Base-by-base conservation (phyloP, 2,113 vertebrate species). In the Scatophagus argus region DNA sequence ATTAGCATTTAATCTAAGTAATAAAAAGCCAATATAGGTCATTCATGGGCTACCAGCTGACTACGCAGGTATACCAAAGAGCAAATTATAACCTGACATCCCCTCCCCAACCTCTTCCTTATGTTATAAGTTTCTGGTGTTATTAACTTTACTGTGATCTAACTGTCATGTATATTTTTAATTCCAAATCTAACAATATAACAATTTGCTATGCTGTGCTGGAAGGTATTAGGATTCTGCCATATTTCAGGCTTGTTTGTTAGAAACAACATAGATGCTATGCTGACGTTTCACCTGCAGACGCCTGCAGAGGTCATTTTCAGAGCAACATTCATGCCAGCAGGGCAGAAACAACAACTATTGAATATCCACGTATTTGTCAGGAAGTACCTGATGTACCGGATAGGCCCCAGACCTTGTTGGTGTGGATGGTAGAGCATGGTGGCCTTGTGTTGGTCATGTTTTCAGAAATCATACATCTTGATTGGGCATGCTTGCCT, bases 301-400 rank as follows among this genome's bases (percentile, higher is more conserved):
- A 52, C 47, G 29, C 69, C 23, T 73, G 47, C 19, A 51, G 60
- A 74, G 75, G 46, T 82, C 27, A 72, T 61, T 65, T 76, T 38
- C 58, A 65, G 65, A 36, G 25, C 46, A 56, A 29, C 21, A 8
- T 21, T 74, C 14, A 6, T 17, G 10, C 36, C 43, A 39, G 41
- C 25, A 11, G 56, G 25, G 58, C 58, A 36, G 32, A 60, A 51
- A 58, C 49, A 56, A 71, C 47, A 77, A 27, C 46, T 65, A 23
- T 39, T 21, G 46, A 64, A 66, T n/a, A 19, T 12, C 34, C 23
- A 27, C 3, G 17, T 27, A 11, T 36, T 47, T 10, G 12, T 11
- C 41, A 19, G 32, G 16, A 14, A 7, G 16, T 23, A 41, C 2
- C 29, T n/a, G 17, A 38, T 61, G 21, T 12, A 21, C 6, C 61